Evolutionary conservation across 2,888 invertebrate species (phyloP).

Genomic region (Pandemis corylana): DNA sequence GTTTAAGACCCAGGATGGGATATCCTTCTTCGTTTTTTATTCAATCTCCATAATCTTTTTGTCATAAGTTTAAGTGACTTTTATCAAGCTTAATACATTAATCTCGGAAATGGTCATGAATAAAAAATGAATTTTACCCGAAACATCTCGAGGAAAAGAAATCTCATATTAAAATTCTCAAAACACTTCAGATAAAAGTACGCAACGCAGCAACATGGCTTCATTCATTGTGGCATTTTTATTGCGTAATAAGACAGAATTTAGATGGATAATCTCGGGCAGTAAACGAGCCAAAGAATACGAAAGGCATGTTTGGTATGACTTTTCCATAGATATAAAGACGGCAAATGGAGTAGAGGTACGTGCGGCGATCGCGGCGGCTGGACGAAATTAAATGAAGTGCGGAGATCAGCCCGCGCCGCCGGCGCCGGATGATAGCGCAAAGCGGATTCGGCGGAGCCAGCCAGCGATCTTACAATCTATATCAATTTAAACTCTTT

Average conservation of each 20-base stretch:
- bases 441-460: conserved; percentile 14
- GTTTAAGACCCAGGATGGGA: conserved; percentile 16
- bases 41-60: conserved; percentile 19
- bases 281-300: conserved; percentile 66
- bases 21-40: conserved; percentile 3
- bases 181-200: conserved; percentile 61
- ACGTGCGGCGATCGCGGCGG: conserved; percentile 43
- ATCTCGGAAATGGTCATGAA: conserved; percentile 40
- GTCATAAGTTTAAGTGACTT: conserved; percentile 32
- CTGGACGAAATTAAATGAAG: conserved; percentile 49
- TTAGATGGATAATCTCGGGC: conserved; percentile 70
- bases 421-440: conserved; percentile 29
- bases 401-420: conserved; percentile 22
- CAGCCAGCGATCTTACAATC: conserved; percentile 27
- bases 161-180: conserved; percentile 66
- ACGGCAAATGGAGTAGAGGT: conserved; percentile 49
- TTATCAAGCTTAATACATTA: conserved; percentile 31
- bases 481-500: conserved; percentile 33
- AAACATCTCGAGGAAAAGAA: conserved; percentile 52
- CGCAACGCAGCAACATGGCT: conserved; percentile 53
- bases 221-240: conserved; percentile 72
- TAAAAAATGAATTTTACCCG: conserved; percentile 40
- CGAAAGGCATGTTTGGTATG: conserved; percentile 66
- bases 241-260: conserved; percentile 71
- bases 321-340: conserved; percentile 61